A percentile compares a stretch with the other conserved stretches of the same genome.
phyloP scores from a whole-genome alignment of 2,113 vertebrate species.

The Eclectus roratus region DNA sequence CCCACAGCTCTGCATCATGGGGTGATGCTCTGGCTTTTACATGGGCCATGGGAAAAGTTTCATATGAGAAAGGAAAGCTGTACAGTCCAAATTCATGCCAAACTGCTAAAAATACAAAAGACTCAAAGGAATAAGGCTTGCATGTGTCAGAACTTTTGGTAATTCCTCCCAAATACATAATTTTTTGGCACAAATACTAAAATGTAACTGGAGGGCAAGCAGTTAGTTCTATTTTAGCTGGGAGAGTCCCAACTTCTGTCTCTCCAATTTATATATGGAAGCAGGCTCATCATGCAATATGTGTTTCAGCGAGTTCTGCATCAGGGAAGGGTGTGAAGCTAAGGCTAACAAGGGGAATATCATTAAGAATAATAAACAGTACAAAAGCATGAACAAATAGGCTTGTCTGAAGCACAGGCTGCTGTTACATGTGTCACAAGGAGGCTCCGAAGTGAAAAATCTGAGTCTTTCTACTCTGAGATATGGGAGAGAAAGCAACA shows the following conservation, averaged over 20 bases:
- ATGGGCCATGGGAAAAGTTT: not conserved
- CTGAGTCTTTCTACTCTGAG: not conserved
- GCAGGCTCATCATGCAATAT: not conserved
- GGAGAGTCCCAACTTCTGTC: constrained; percentile 18
- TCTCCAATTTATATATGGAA: not conserved
- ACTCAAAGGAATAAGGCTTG: not conserved
- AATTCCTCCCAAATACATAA: constrained; percentile 8
- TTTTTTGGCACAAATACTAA: constrained; percentile 22
- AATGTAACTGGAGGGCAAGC: constrained; percentile 13
- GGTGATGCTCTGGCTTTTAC: not conserved
- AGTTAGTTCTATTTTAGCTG: constrained; percentile 28
- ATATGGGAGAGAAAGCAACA: not conserved
- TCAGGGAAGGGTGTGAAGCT: constrained; percentile 11
- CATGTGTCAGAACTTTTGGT: not conserved
- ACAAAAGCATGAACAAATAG: not conserved
- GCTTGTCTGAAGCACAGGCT: not conserved
- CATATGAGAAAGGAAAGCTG: not conserved
- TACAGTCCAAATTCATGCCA: not conserved
- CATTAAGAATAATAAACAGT: not conserved
- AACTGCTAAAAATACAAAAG: not conserved
- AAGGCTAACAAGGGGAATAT: not conserved
- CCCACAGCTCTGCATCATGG: not conserved
- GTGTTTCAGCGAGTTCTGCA: not conserved
- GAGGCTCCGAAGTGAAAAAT: not conserved
- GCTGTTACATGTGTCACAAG: not conserved